Conservation (phyloP, 30 jellyfish, hydroid and myxozoan species). For the Hydractinia symbiolongicarpus region DNA sequence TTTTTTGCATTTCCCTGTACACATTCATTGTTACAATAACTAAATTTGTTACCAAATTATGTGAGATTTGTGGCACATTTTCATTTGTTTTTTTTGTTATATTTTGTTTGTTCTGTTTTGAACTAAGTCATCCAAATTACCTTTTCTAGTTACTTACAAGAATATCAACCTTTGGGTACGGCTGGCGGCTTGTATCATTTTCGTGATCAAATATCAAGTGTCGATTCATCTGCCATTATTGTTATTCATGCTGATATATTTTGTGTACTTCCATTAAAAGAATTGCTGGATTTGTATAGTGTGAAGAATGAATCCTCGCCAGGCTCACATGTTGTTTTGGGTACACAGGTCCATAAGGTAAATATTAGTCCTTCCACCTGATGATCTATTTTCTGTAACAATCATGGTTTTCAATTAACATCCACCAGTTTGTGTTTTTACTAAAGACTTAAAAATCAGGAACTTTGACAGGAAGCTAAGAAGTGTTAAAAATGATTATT, state of each 20-base stretch:
- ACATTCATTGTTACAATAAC: background rate
- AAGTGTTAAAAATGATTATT: background rate
- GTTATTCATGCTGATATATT: constrained; percentile 92
- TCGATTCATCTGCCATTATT: constrained; percentile 62
- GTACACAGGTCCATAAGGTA: constrained; percentile 63
- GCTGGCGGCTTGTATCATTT: constrained; percentile 95
- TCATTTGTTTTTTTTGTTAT: background rate
- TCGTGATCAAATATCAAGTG: constrained; percentile 79
- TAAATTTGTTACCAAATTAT: background rate
- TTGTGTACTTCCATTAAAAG: constrained; percentile 72
- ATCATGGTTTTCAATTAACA: background rate
- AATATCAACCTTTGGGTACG: constrained; percentile 89
- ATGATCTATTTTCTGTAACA: background rate
- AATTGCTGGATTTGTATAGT: constrained; percentile 49
- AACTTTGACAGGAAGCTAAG: background rate
- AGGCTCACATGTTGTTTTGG: constrained; percentile 66
- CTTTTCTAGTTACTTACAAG: constrained; percentile 78
- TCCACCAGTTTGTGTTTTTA: background rate
- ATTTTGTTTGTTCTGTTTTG: background rate
- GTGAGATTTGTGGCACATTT: background rate
- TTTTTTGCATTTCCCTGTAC: too few species aligned
- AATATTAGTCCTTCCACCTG: background rate
- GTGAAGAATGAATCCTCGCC: constrained; percentile 33
- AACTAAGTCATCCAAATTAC: background rate
- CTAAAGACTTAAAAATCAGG: background rate